phyloP scores from a whole-genome alignment of 2,888 invertebrate genomes.

The Pteria penguin region DNA sequence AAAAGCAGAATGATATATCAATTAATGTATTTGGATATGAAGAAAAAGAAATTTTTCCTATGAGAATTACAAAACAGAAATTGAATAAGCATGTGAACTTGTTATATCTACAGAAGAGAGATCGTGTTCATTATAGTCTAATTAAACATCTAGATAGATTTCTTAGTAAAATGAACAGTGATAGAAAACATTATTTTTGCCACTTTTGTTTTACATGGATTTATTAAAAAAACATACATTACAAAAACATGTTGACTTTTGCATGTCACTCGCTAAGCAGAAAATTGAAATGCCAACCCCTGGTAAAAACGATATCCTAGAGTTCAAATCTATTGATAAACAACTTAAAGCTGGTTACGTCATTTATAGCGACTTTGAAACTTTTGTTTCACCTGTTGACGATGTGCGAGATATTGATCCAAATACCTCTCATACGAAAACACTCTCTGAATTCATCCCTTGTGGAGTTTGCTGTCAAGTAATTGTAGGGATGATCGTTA shows the following conservation, averaged over 20 bases:
- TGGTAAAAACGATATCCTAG: constrained; percentile 40
- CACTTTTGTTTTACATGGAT: too few species aligned
- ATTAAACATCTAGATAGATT: constrained; percentile 46
- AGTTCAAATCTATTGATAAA: too few species aligned
- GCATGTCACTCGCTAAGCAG: constrained; percentile 36
- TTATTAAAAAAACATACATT: constrained; percentile 17
- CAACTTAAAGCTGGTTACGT: too few species aligned
- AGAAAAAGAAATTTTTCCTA: constrained; percentile 39
- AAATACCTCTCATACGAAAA: background rate
- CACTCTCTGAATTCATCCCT: too few species aligned
- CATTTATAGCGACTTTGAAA: too few species aligned
- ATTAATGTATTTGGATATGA: constrained; percentile 50
- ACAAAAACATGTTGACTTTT: constrained; percentile 34
- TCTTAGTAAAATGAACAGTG: constrained; percentile 35
- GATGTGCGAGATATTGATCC: constrained; percentile 19
- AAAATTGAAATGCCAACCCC: constrained; percentile 38
- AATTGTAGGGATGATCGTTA: constrained; percentile 35
- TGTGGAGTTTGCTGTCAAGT: constrained; percentile 39
- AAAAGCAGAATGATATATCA: constrained; percentile 46
- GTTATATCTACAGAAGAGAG: constrained; percentile 38
- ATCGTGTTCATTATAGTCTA: too few species aligned
- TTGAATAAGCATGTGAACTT: too few species aligned
- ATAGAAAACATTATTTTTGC: too few species aligned
- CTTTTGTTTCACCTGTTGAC: constrained; percentile 21
- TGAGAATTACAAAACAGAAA: too few species aligned